Evolutionary conservation across 2,888 invertebrate species (phyloP).

Genomic region (Tenodera sinensis): DNA sequence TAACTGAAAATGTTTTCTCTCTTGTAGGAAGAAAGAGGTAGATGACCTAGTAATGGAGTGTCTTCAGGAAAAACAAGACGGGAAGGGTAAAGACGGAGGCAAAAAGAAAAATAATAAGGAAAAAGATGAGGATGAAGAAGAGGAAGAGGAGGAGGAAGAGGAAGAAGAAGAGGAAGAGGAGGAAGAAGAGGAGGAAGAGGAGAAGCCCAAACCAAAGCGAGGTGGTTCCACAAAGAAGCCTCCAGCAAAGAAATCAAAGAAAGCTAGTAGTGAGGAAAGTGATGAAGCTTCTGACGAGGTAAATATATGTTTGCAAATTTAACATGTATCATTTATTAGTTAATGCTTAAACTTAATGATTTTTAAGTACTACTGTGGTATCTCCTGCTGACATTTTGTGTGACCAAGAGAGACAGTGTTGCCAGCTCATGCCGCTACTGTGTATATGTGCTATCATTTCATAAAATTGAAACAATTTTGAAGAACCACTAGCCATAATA

Average conservation of each 20-base stretch:
- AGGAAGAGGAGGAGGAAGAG: constrained; percentile 48
- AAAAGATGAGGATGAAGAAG: constrained; percentile 50
- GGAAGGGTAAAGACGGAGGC: constrained; percentile 46
- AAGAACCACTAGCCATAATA: no score
- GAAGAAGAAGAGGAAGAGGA: constrained; percentile 44
- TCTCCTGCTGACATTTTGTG: no score
- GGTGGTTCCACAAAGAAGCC: constrained; percentile 33
- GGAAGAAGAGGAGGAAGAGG: constrained; percentile 38
- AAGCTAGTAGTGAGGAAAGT: constrained; percentile 38
- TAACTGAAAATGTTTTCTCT: no score
- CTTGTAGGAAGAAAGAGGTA: constrained; percentile 75
- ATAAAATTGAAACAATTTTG: no score
- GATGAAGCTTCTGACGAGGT: constrained; percentile 44
- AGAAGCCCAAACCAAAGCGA: constrained; percentile 34
- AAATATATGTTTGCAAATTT: constrained; percentile 38
- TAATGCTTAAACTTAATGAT: no score
- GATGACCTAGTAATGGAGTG: constrained; percentile 83
- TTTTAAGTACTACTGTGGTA: no score
- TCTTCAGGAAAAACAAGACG: constrained; percentile 48
- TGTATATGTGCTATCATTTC: no score
- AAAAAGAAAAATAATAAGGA: constrained; percentile 50
- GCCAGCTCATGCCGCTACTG: no score
- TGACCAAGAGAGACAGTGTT: no score
- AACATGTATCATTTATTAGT: no score
- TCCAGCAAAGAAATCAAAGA: constrained; percentile 34